These are phyloP conservation scores for Agrochola litura DNA, from an alignment of 2,888 invertebrate species.

Conservation along the genomic window DNA sequence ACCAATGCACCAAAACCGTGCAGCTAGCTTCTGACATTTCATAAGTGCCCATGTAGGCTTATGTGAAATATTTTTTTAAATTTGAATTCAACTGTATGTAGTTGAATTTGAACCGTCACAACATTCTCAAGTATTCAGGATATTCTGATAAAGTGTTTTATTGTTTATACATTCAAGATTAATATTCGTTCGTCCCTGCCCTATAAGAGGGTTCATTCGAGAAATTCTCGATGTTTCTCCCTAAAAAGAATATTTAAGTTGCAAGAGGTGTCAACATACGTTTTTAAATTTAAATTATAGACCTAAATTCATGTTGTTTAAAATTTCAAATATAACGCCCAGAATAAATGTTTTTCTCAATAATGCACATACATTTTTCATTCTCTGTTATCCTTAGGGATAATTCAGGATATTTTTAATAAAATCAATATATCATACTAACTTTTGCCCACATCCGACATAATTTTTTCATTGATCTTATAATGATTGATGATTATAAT, in stretches of 20 bases:
- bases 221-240: background rate
- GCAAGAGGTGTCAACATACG: background rate
- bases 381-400: background rate
- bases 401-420: background rate
- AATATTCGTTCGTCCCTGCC: slow-evolving; percentile 10
- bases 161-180: slow-evolving; percentile 17
- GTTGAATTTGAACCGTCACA: background rate
- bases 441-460: background rate
- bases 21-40: background rate
- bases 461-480: background rate
- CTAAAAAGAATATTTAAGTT: background rate
- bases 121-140: background rate
- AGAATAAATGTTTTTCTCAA: slow-evolving; percentile 4
- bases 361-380: background rate
- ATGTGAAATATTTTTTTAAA: background rate
- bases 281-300: slow-evolving; percentile 11
- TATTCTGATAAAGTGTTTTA: background rate
- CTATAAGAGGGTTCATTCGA: background rate
- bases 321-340: slow-evolving; percentile 9
- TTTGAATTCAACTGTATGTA: too few relatives aligned
- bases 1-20: background rate
- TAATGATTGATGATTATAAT: background rate
- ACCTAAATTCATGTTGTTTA: background rate
- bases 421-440: background rate
- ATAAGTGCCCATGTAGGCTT: background rate